Conservation (phyloP, 2,797 vertebrate species). For the Phyllotis vaccarum region DNA sequence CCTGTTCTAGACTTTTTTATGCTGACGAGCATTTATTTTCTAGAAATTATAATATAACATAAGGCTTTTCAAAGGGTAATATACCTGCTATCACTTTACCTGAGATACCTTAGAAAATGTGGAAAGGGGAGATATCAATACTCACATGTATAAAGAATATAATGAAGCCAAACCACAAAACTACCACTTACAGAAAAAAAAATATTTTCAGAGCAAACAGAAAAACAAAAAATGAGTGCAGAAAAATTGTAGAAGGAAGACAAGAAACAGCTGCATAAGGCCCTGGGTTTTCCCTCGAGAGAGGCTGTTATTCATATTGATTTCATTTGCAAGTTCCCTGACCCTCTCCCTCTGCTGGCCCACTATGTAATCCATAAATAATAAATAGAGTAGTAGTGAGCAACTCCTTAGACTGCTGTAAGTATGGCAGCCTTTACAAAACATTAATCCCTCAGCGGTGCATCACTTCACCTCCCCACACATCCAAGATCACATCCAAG, state of each 20-base stretch:
- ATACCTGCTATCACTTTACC: constrained; percentile 68
- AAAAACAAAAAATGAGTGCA: background rate
- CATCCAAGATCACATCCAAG: background rate
- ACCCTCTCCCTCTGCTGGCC: constrained; percentile 74
- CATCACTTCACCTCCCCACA: background rate
- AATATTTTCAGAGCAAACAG: constrained; percentile 51
- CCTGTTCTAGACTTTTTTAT: background rate
- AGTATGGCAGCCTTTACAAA: constrained; percentile 69
- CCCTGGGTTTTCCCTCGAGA: constrained; percentile 80
- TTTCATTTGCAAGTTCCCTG: constrained; percentile 83
- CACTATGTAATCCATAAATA: constrained; percentile 85
- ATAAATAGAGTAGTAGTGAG: constrained; percentile 78
- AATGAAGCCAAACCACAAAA: constrained; percentile 78
- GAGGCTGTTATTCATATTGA: constrained; percentile 87
- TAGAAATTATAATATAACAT: constrained; percentile 7
- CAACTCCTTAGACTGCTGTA: constrained; percentile 77
- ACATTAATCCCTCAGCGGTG: constrained; percentile 68
- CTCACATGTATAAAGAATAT: constrained; percentile 64
- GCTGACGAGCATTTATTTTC: background rate
- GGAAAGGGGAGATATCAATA: constrained; percentile 47
- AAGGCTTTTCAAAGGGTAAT: constrained; percentile 57
- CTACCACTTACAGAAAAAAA: constrained; percentile 73
- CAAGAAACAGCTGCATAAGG: constrained; percentile 64
- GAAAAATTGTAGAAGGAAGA: background rate
- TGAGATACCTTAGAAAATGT: constrained; percentile 73